Base-by-base conservation (phyloP, 2,797 vertebrate species). In the Acipenser ruthenus region DNA sequence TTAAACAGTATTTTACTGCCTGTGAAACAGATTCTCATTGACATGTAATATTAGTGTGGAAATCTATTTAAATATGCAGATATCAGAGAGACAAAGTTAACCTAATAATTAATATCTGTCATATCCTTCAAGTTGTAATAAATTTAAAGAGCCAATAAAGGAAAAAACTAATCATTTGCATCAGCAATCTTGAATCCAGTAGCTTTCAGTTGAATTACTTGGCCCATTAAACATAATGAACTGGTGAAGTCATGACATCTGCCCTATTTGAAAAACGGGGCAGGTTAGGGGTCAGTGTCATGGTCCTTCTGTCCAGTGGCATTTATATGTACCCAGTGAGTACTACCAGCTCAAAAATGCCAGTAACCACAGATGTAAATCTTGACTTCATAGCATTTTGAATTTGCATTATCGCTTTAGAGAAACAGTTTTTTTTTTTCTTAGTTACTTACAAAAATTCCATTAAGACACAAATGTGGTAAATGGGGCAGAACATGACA, bases 401-500 rank as follows among this genome's bases (percentile, higher is more conserved):
- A 37, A 37, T 37, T 58, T 58, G 55, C 12, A 58, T 73, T 70
- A 56, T 47, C 49, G n/a, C 58, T 18, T 56, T 65, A 12, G 37
- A 37, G 37, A 37, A 37, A 18, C 18, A 18, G 3, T 37, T 37
- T 37, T 37, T 37, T 23, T 37, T 37, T 37, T 37, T 37, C 37
- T 37, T 37, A 37, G 37, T 37, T 37, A 37, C 37, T 37, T 37
- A 37, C 37, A 47, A 11, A 7, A 23, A 47, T 62, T 6, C 11
- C 61, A 50, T 8, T 47, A 71, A 71, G 63, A 23, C 47, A 10
- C 3, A 11, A 68, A 8, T 50, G 47, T 64, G 50, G 10, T 67
- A 75, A 78, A 79, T 68, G 67, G 65, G 66, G 12, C 10, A 75
- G 59, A 68, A 15, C 37, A 63, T 56, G 51, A 18, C 1, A 9